Base-by-base conservation (phyloP, 1,140 invertebrate species). In the Leptinotarsa lineolata region DNA sequence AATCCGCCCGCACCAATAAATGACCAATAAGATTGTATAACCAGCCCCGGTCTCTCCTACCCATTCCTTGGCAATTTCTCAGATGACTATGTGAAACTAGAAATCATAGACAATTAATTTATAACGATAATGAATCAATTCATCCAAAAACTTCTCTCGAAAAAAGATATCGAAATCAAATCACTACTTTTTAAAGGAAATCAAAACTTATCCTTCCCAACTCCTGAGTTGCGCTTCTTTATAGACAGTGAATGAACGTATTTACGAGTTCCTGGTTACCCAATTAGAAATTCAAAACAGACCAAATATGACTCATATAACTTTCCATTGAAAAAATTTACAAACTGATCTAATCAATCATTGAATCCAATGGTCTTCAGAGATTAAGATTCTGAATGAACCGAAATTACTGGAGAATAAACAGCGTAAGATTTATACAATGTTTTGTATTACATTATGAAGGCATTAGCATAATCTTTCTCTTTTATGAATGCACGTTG, bases 291-390 rank as follows among this genome's bases (percentile, higher is more conserved):
- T 8, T 20, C 61, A 13, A 63, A 22, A 18, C 61, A 20, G 11
- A 12, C 60, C 6, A 63, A 16, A 24, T 22, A 22, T 24, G 21
- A 22, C 20, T 24, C 22, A 24, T 5, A 20, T 63, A 20, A 1
- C 15, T 15, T 63, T 22, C 11, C 60, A 18, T 22, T 63, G 2
- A 21, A 63, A 6, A 18, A 39, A 39, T 39, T 39, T 4, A 63
- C 60, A 22, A 63, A 63, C 13, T 63, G 3, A 24, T 21, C 18
- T n/a, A 20, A 63, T 22, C 60, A 22, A 63, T 63, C 61, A 63
- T 30, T 18, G 48, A 54, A 30, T 8, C 13, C 21, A 63, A 0
- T 63, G 61, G 61, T 63, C 61, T 20, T 15, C 61, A 63, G 61
- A 18, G 0, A 63, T 24, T 4, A 63, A 30, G 0, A 63, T 22